Conservation (phyloP, 2,113 vertebrate species). For the Xenus cinereus region DNA sequence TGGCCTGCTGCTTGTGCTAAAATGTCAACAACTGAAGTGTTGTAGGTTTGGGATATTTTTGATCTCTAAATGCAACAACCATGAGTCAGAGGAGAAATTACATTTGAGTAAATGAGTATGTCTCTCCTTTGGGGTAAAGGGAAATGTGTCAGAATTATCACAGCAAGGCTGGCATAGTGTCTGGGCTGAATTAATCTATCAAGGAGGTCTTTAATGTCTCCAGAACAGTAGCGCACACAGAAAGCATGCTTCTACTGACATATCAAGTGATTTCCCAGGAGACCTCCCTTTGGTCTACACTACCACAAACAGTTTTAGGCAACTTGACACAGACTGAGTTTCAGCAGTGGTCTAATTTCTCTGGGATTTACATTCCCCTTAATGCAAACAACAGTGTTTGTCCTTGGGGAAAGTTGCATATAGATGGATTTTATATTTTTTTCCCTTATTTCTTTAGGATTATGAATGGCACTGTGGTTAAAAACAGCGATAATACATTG, state of each 20-base stretch:
- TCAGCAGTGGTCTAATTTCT: neutral
- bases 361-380: neutral
- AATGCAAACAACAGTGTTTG: neutral
- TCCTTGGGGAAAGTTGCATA: neutral
- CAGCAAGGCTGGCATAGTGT: neutral
- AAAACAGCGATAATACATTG: neutral
- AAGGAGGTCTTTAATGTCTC: neutral
- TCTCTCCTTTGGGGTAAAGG: constrained; percentile 12
- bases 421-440: neutral
- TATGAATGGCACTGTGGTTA: neutral
- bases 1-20: constrained; percentile 25
- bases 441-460: neutral
- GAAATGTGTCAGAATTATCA: constrained; percentile 23
- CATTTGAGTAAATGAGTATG: constrained; percentile 15
- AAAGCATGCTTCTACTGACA: neutral
- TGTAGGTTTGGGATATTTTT: constrained; percentile 40
- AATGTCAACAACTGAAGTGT: constrained; percentile 13
- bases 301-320: neutral
- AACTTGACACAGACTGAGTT: neutral
- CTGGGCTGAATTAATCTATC: constrained; percentile 43
- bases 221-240: neutral
- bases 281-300: neutral
- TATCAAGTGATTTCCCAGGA: neutral
- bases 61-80: constrained; percentile 12
- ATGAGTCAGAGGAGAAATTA: constrained; percentile 4